Evolutionary conservation across 2,888 invertebrate genomes (phyloP).

Genomic region (Eueremaeus valkanovi): DNA sequence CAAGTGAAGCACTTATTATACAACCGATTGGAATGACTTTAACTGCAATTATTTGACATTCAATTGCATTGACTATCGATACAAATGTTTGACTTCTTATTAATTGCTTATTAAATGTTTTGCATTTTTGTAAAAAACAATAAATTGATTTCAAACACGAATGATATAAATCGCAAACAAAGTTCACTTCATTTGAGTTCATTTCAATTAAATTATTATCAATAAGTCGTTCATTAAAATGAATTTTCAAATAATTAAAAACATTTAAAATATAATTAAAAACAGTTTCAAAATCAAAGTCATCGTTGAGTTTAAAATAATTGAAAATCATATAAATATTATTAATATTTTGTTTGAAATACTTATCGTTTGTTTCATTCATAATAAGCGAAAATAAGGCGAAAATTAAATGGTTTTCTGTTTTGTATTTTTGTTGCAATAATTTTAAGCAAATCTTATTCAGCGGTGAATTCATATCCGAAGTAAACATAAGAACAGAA

Average conservation of each 20-base stretch:
- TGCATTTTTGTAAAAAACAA: not conserved
- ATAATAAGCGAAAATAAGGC: not conserved
- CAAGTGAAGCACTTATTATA: conserved; percentile 9
- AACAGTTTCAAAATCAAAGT: conserved; percentile 8
- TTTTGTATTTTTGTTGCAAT: conserved; percentile 19
- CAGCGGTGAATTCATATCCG: conserved; percentile 18
- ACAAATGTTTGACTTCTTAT: not conserved
- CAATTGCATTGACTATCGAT: not conserved
- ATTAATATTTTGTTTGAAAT: not conserved
- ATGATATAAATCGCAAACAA: conserved; percentile 4
- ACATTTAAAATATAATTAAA: not conserved
- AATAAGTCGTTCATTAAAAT: not conserved
- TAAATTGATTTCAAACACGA: not conserved
- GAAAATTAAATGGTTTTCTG: not conserved
- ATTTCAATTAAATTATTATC: not conserved
- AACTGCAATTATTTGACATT: not conserved
- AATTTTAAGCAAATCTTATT: conserved; percentile 30
- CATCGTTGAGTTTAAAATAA: not conserved
- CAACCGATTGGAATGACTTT: conserved; percentile 20
- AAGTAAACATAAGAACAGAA: conserved; percentile 3
- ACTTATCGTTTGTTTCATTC: not conserved
- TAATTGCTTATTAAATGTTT: not conserved
- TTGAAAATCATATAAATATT: not conserved
- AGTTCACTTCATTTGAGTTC: conserved; percentile 16
- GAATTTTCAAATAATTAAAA: conserved; percentile 8